A percentile compares a stretch with the other conserved stretches of the same genome.
These are phyloP conservation scores for Pseudocheirus occidentalis DNA, from an alignment of 2,797 vertebrate genomes.

Conservation along the genomic window DNA sequence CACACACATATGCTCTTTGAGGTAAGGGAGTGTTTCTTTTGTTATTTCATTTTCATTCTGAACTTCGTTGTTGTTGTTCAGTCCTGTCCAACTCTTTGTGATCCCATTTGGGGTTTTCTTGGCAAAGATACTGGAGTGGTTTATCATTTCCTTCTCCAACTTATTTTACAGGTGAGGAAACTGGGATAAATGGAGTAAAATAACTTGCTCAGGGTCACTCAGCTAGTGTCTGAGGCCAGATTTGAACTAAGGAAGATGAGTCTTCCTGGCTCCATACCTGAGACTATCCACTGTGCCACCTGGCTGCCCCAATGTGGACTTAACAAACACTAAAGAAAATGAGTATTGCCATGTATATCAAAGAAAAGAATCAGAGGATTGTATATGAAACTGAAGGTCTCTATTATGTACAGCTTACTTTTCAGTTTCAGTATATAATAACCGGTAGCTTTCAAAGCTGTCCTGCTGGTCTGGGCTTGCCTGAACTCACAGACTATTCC, in stretches of 20 bases:
- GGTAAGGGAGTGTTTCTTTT: background rate
- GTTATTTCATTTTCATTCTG: background rate
- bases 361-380: background rate
- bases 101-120: background rate
- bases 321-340: background rate
- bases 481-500: background rate
- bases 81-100: background rate
- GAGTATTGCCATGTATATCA: background rate
- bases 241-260: background rate
- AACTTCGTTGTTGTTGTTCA: background rate
- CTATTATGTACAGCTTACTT: background rate
- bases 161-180: background rate
- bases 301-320: background rate
- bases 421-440: background rate
- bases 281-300: background rate
- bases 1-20: background rate
- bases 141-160: background rate
- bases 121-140: background rate
- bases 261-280: background rate
- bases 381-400: background rate
- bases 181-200: background rate
- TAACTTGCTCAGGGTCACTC: background rate
- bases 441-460: background rate
- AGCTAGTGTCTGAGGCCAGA: background rate
- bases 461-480: background rate